A percentile compares a stretch with the other conserved stretches of the same genome.
Conservation (phyloP, 2,113 vertebrate species). For the Corythaeola cristata region DNA sequence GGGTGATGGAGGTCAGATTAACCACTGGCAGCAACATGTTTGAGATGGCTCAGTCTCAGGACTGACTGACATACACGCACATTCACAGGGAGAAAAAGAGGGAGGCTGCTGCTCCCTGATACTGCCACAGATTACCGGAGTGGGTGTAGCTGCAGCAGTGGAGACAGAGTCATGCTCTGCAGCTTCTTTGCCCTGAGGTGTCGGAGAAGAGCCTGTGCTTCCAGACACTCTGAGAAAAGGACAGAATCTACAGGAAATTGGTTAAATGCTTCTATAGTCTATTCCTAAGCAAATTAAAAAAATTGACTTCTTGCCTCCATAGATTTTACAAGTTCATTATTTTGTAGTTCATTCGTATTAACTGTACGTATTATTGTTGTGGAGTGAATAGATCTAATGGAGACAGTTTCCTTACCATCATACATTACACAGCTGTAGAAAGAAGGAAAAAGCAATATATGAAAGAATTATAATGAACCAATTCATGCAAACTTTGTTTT, state of each 20-base stretch:
- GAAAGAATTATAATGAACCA: not conserved
- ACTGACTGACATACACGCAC: not conserved
- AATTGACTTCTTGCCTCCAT: not conserved
- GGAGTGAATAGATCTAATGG: not conserved
- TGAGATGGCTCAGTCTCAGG: not conserved
- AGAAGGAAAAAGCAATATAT: not conserved
- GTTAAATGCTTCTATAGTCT: not conserved
- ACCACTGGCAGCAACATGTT: not conserved
- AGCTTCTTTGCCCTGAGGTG: not conserved
- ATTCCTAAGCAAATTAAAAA: not conserved
- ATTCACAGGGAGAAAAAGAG: not conserved
- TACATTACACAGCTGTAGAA: not conserved
- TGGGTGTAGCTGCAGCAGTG: not conserved
- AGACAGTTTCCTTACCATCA: not conserved
- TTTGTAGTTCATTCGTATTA: not conserved
- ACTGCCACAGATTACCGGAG: not conserved
- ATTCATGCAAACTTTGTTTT: not conserved
- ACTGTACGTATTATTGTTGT: not conserved
- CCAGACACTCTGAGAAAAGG: not conserved
- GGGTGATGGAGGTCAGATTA: not conserved
- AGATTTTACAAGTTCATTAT: constrained; percentile 6
- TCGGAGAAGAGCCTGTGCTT: not conserved
- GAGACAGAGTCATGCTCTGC: not conserved
- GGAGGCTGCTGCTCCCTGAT: not conserved
- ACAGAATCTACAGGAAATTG: not conserved